Conservation (phyloP, 2,888 invertebrate species). For the Agrypnus murinus region DNA sequence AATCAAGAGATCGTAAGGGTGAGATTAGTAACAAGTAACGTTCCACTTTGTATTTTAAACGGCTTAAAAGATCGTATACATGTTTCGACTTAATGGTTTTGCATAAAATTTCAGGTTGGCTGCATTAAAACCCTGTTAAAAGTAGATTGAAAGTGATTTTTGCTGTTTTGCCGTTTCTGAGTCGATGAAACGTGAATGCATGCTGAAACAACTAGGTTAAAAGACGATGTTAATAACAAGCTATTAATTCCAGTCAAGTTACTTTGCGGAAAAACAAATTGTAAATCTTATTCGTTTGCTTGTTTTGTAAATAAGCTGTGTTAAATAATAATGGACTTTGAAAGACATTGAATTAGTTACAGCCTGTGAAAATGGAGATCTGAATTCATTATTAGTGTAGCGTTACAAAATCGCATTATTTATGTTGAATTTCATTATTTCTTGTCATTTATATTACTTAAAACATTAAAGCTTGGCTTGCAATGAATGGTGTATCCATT, state of each 20-base stretch:
- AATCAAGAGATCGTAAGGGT: conserved; percentile 3
- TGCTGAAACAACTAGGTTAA: neutral
- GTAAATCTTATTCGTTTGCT: too few species aligned
- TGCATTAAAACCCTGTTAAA: conserved; percentile 16
- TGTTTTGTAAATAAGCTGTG: neutral
- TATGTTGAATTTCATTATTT: too few species aligned
- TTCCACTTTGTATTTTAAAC: conserved; percentile 24
- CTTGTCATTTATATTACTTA: too few species aligned
- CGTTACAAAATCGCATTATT: too few species aligned
- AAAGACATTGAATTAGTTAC: too few species aligned
- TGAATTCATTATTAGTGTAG: too few species aligned
- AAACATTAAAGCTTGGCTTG: too few species aligned
- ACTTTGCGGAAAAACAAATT: too few species aligned
- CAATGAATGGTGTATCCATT: too few species aligned
- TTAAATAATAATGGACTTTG: neutral
- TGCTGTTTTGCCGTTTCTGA: conserved; percentile 8
- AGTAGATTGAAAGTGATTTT: conserved; percentile 15
- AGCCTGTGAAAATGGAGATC: too few species aligned
- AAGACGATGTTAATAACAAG: neutral
- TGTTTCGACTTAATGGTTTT: conserved; percentile 13
- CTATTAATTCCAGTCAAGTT: neutral
- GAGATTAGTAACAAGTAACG: conserved; percentile 1
- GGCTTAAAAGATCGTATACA: conserved; percentile 2
- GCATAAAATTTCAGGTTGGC: conserved; percentile 15
- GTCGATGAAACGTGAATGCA: conserved; percentile 13